A percentile compares a stretch with the other conserved stretches of the same genome.
Evolutionary conservation across 2,113 vertebrate genomes (phyloP).

Genomic region (Eudyptes chrysolophus): DNA sequence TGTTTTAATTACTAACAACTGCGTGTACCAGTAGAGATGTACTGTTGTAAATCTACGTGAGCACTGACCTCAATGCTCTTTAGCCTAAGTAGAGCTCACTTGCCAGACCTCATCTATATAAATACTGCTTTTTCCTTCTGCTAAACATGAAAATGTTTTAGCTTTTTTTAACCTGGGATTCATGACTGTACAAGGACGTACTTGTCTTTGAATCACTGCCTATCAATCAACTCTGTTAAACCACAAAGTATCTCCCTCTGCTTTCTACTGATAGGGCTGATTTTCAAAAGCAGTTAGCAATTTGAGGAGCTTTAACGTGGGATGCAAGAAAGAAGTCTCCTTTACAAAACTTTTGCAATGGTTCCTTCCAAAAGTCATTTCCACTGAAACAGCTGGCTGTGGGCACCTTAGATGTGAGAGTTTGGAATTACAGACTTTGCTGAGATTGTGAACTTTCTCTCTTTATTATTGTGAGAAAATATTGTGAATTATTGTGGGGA

Average conservation of each 20-base stretch:
- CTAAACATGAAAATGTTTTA: background rate
- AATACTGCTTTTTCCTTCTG: background rate
- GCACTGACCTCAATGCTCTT: slow-evolving; percentile 17
- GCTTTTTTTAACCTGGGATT: background rate
- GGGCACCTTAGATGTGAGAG: background rate
- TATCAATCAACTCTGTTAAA: background rate
- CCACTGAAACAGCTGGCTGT: background rate
- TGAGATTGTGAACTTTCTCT: background rate
- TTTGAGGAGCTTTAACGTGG: background rate
- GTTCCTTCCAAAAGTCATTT: background rate
- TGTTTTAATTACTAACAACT: slow-evolving; percentile 21
- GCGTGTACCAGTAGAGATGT: background rate
- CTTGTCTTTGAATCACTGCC: background rate
- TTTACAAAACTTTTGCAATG: background rate
- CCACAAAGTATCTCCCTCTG: background rate
- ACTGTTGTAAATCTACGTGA: background rate
- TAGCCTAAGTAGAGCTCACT: background rate
- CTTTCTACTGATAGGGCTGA: background rate
- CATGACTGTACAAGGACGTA: background rate
- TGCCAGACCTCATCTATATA: background rate
- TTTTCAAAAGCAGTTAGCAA: background rate
- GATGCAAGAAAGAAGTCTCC: background rate
- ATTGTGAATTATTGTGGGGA: background rate
- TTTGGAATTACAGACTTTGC: background rate
- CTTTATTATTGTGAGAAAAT: background rate